A percentile compares a stretch with the other conserved stretches of the same genome.
Conservation (phyloP, 2,888 invertebrate species). For the Leucoma salicis region DNA sequence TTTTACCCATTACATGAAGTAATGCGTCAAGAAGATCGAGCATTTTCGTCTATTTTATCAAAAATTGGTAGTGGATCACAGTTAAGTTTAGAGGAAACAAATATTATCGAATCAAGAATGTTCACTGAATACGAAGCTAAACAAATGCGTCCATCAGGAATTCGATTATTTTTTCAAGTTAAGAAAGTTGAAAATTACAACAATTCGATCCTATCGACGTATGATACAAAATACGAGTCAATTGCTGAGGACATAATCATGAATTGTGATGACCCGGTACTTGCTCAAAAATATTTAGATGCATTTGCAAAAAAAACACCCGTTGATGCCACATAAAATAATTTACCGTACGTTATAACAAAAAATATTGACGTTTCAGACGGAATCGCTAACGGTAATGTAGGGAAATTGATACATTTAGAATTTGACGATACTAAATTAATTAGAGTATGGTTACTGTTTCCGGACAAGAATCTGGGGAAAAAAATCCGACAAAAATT, state of each 20-base stretch:
- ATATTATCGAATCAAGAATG: constrained; percentile 2
- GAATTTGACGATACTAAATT: constrained; percentile 2
- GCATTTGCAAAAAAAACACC: constrained; percentile 1
- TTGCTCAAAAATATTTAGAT: constrained; percentile 1
- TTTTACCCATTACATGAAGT: constrained; percentile 1
- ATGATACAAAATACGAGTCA: not conserved
- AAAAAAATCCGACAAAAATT: constrained; percentile 2
- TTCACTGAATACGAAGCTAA: constrained; percentile 2
- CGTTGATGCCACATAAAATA: constrained; percentile 14
- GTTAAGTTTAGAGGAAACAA: constrained; percentile 1
- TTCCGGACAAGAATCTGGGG: not conserved
- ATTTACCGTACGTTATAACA: constrained; percentile 13
- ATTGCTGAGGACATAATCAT: constrained; percentile 1
- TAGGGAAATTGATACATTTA: constrained; percentile 1
- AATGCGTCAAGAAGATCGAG: constrained; percentile 1
- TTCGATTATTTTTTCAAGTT: constrained; percentile 3
- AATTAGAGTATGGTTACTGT: not conserved
- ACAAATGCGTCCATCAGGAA: constrained; percentile 1
- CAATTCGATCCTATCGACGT: not conserved
- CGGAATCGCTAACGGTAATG: constrained; percentile 12
- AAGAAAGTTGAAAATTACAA: constrained; percentile 1
- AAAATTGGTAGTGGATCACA: constrained; percentile 2
- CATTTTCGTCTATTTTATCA: constrained; percentile 2
- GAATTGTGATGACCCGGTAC: not conserved
- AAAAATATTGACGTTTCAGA: constrained; percentile 15